Percentiles rank a stretch among this genome's conserved stretches.
phyloP scores from a whole-genome alignment of 2,113 vertebrate genomes.

The Psettodes erumei region DNA sequence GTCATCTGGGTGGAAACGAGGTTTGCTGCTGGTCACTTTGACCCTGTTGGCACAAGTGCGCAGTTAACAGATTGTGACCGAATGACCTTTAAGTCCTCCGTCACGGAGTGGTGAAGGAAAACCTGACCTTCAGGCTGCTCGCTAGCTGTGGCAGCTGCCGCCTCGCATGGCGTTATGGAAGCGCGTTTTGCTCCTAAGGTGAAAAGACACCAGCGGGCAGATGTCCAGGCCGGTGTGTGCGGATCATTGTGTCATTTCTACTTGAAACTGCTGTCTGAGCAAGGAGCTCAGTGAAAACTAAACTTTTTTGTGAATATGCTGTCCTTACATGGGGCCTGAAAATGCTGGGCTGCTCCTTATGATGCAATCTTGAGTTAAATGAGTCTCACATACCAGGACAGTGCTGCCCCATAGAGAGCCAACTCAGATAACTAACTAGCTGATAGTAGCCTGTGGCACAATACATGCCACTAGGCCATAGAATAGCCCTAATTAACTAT shows the following conservation, averaged over 20 bases:
- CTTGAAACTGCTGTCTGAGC: constrained; percentile 50
- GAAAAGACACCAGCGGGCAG: constrained; percentile 72
- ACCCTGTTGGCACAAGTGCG: constrained; percentile 69
- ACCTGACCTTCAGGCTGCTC: constrained; percentile 79
- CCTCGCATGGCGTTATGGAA: constrained; percentile 69
- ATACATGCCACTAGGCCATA: neutral
- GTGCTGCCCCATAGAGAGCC: neutral
- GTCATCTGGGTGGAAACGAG: constrained; percentile 47
- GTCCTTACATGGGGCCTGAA: neutral
- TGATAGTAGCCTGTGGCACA: neutral
- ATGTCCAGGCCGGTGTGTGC: constrained; percentile 52
- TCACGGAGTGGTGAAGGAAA: constrained; percentile 69
- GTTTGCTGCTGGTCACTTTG: constrained; percentile 57
- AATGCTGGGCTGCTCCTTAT: neutral
- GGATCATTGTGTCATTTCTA: constrained; percentile 44
- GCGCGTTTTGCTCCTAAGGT: constrained; percentile 72
- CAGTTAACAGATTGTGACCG: constrained; percentile 82
- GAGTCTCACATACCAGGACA: constrained; percentile 13
- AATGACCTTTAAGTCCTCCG: constrained; percentile 78
- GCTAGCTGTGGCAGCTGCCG: constrained; percentile 73
- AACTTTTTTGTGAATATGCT: constrained; percentile 58
- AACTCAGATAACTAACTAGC: neutral
- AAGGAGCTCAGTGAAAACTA: constrained; percentile 52
- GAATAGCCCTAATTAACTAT: neutral
- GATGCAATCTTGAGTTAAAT: neutral